phyloP scores from a whole-genome alignment of 2,888 invertebrate genomes.

The Linnaemya tessellans region DNA sequence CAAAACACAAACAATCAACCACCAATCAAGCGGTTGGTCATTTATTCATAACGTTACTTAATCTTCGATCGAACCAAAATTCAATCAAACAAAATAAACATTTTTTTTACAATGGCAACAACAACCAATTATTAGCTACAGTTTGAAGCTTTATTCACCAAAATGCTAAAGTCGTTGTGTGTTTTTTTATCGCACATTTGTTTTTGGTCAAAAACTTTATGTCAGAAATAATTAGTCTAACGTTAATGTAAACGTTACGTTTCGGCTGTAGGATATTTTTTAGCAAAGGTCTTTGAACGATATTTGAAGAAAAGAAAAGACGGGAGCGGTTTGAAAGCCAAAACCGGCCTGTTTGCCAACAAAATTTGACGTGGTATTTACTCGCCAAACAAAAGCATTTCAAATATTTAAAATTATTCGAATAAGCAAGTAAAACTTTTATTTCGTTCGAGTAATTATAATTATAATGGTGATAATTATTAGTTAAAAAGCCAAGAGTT shows the following conservation, averaged over 20 bases:
- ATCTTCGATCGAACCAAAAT: slow-evolving; percentile 31
- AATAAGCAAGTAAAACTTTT: too few species aligned
- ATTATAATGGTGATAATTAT: too few species aligned
- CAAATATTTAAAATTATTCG: too few species aligned
- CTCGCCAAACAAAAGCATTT: too few species aligned
- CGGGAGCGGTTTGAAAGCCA: too few species aligned
- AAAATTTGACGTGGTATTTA: too few species aligned
- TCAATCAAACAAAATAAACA: slow-evolving; percentile 13
- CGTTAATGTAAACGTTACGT: background rate
- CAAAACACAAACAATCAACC: slow-evolving; percentile 2
- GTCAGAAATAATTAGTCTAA: background rate
- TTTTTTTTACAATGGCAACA: background rate
- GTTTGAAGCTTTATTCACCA: slow-evolving; percentile 13
- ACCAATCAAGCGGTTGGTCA: background rate
- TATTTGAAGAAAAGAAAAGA: too few species aligned
- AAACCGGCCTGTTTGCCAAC: too few species aligned
- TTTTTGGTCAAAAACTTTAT: background rate
- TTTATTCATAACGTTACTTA: background rate
- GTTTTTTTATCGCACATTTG: background rate
- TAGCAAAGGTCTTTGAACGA: too few species aligned
- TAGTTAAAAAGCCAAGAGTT: too few species aligned
- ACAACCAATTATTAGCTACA: slow-evolving; percentile 1
- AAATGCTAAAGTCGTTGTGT: background rate
- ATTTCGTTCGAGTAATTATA: too few species aligned
- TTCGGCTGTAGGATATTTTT: too few species aligned